Evolutionary conservation across 2,888 invertebrate species (phyloP), one percentile per base, ranked within the genome.

Genomic region (Drosophila infuscata): DNA sequence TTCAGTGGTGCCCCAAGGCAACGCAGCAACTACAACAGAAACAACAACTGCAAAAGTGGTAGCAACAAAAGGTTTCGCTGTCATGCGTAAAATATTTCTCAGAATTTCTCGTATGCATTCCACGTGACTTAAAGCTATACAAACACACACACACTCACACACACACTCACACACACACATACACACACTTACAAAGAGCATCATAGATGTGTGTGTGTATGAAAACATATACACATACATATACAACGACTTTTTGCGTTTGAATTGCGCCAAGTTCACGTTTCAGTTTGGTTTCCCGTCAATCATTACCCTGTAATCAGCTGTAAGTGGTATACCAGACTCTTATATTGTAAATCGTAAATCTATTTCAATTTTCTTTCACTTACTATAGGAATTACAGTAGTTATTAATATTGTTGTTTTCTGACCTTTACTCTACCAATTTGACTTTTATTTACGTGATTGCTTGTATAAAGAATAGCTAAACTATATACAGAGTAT

Each of bases 51-150:
- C 29, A 73, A 65, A 53, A 66, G 81, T 66, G 53, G 57, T 66
- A 63, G 65, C 72, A 83, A 71, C 76, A 82, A 79, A 76, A 68
- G 73, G 68, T 78, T 75, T 53, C 74, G 64, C 74, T 82, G 88
- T 60, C 82, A 89, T 88, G 85, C 90, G 90, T 86, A 74, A 82
- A 88, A 88, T 88, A 85, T 88, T 77, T 88, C 80, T 79, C 51
- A 76, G 86, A 82, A 88, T 82, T 77, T 72, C 62, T 68, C 62
- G 57, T 69, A 60, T 72, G 85, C 88, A 79, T 84, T 82, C 77
- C 79, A 85, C 77, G 85, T 89, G 90, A 89, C 82, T 82, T 82
- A 65, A 78, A 78, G 74, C 73, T 53, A 41, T 29, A 54, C 51
- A 61, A 52, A 52, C 20, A 48, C 29, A 36, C 58, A 48, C 32